phyloP scores from a whole-genome alignment of 2,797 vertebrate species.

The Danio tinwini region DNA sequence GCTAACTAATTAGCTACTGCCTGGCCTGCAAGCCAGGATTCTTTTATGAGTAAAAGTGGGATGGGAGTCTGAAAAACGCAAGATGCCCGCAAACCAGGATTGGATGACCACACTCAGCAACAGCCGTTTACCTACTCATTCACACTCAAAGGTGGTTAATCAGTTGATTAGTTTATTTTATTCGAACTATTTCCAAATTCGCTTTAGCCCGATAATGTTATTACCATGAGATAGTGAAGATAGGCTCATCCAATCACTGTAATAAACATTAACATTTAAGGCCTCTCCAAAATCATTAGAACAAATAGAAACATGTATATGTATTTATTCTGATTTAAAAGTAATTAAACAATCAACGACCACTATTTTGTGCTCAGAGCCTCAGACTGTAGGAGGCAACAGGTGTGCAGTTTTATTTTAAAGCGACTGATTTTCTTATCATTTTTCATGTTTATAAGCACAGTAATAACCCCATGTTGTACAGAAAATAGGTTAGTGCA shows the following conservation, averaged over 20 bases:
- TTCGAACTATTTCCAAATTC: background rate
- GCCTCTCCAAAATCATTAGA: background rate
- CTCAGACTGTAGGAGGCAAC: background rate
- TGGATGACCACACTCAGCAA: constrained; percentile 34
- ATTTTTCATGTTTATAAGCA: background rate
- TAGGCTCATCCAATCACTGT: background rate
- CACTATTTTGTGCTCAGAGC: background rate
- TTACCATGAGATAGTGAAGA: background rate
- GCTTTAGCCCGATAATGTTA: background rate
- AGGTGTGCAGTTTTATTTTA: constrained; percentile 7
- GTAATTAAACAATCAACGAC: background rate
- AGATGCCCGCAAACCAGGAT: constrained; percentile 51
- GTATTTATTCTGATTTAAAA: background rate
- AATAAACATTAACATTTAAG: background rate
- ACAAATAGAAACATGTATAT: background rate
- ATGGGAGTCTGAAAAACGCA: constrained; percentile 50
- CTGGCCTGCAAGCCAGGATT: constrained; percentile 58
- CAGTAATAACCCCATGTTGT: constrained; percentile 58
- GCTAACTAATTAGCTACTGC: constrained; percentile 55
- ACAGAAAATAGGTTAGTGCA: constrained; percentile 60
- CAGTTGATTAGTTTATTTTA: constrained; percentile 12
- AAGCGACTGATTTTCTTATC: background rate
- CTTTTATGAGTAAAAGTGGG: constrained; percentile 56
- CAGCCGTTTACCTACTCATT: constrained; percentile 11
- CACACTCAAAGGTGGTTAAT: background rate